Base-by-base conservation (phyloP, 2,797 vertebrate species). In the Columba guinea region DNA sequence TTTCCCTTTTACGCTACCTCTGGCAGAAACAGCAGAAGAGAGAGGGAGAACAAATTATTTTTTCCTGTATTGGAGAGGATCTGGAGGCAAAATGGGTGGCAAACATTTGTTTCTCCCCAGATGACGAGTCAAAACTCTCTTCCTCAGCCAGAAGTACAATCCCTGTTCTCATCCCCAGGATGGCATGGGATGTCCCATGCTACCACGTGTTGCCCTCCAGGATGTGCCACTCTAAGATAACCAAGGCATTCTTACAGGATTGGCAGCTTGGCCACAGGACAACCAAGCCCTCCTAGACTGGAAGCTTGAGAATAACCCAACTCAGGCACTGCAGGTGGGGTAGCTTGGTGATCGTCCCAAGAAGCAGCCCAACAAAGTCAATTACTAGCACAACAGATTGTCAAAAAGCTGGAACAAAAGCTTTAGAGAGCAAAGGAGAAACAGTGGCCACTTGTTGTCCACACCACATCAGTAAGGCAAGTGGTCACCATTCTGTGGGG, bases 1-100 rank as follows among this genome's bases (percentile, higher is more conserved):
- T 95, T 96, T 96, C 86, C 65, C 62, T 96, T 94, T 95, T 84
- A 78, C 91, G 90, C 92, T 95, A 46, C 86, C 75, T 78, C 81
- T 94, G 81, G 88, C 91, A 96, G 88, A 94, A 78, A 70, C 69
- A 75, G 84, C 51, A 34, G 62, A 78, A 78, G 34, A 73, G 37
- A 92, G 13, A 89, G 15, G 46, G 58, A 90, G 89, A 95, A 88
- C 55, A 84, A 89, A 92, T 80, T 58, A 74, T 93, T 95, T 78
- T n/a, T 93, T 95, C 94, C 89, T 91, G 28, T 69, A 59, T 34
- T 68, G 59, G 65, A 68, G 49, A 91, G 27, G n/a, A 83, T 81
- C 41, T 86, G 53, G 48, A 96, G 44, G 67, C 69, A 89, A 90
- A 87, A 89, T 35, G 69, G 73, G 65, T 91, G 69, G 44, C 65